A percentile compares a stretch with the other conserved stretches of the same genome.
These are phyloP conservation scores for Tringa solitaria DNA, from an alignment of 2,113 vertebrate genomes.

Conservation along the genomic window DNA sequence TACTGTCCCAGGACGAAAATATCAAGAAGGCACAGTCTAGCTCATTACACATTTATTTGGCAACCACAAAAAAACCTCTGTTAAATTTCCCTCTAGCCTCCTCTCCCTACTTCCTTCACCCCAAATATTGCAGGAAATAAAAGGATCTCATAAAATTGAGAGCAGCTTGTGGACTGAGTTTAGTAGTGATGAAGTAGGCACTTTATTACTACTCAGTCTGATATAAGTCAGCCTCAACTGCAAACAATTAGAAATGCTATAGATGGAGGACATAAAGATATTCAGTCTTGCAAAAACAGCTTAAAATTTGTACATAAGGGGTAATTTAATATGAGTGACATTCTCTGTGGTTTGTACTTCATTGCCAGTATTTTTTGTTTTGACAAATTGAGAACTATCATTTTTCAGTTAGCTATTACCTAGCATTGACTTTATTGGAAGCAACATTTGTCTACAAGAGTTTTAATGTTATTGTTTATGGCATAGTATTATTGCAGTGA, in stretches of 20 bases:
- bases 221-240: background rate
- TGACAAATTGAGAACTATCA: background rate
- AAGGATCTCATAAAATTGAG: background rate
- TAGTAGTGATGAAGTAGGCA: background rate
- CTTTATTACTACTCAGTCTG: background rate
- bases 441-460: background rate
- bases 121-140: background rate
- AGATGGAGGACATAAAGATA: slow-evolving; percentile 2
- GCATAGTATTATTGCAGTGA: background rate
- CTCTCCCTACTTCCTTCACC: background rate
- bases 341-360: background rate
- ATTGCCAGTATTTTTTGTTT: background rate
- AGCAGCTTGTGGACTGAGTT: background rate
- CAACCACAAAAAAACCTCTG: background rate
- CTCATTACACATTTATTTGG: background rate
- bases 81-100: background rate
- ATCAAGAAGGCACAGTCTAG: background rate
- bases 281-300: background rate
- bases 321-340: background rate
- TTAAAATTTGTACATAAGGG: background rate
- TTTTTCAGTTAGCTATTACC: background rate
- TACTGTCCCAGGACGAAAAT: background rate
- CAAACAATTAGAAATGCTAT: background rate
- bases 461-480: background rate
- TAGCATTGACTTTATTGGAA: background rate